phyloP scores from a whole-genome alignment of 2,888 invertebrate species.

The Marronus borbonicus region DNA sequence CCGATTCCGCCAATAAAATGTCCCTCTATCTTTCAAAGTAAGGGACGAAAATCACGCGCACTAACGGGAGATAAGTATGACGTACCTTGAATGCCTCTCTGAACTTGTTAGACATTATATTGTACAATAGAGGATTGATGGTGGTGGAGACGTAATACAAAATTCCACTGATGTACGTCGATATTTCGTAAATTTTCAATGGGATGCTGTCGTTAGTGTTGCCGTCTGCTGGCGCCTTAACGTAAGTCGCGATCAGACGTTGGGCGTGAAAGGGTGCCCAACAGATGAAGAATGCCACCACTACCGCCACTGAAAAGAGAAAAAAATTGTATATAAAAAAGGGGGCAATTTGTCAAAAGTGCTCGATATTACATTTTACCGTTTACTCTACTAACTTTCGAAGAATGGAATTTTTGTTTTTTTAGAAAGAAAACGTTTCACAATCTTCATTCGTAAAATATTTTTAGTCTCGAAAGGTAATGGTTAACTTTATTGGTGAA shows the following conservation, averaged over 20 bases:
- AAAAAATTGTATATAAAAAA: too few species aligned
- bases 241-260: slow-evolving; percentile 85
- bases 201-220: slow-evolving; percentile 51
- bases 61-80: not conserved
- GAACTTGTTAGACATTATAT: slow-evolving; percentile 95
- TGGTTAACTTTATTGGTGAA: too few species aligned
- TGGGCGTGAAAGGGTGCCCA: slow-evolving; percentile 75
- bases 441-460: too few species aligned
- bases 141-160: slow-evolving; percentile 94
- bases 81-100: slow-evolving; percentile 92
- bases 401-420: too few species aligned
- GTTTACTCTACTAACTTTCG: too few species aligned
- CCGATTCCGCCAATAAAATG: too few species aligned
- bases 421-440: too few species aligned
- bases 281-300: slow-evolving; percentile 90
- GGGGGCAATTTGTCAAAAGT: too few species aligned
- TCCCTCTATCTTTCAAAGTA: too few species aligned
- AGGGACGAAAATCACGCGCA: too few species aligned
- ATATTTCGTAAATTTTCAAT: slow-evolving; percentile 73
- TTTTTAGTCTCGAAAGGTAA: too few species aligned
- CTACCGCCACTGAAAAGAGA: slow-evolving; percentile 83
- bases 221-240: slow-evolving; percentile 64
- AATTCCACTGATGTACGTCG: slow-evolving; percentile 89
- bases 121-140: slow-evolving; percentile 93
- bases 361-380: too few species aligned